Conservation (phyloP, 2,113 vertebrate species). For the Rhegmatorhina hoffmannsi region DNA sequence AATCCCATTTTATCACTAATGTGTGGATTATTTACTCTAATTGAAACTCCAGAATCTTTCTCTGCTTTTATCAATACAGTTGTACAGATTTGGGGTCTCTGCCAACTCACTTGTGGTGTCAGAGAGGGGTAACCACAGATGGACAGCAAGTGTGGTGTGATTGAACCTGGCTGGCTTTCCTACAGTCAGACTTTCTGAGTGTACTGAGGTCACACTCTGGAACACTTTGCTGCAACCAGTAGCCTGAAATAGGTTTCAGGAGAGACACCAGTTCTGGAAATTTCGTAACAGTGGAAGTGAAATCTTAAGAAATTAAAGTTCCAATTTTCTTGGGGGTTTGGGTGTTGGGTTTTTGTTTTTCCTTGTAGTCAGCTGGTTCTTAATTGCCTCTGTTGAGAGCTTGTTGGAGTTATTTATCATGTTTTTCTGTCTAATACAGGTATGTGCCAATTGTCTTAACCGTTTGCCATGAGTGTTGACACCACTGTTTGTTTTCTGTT, state of each 20-base stretch:
- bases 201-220: neutral
- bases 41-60: neutral
- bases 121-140: neutral
- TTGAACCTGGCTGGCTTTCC: neutral
- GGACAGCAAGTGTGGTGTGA: accelerated
- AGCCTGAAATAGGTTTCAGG: neutral
- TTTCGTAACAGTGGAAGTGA: neutral
- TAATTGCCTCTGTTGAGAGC: neutral
- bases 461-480: neutral
- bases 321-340: neutral
- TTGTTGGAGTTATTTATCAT: neutral
- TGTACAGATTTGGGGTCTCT: neutral
- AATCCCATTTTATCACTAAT: neutral
- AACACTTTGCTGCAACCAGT: neutral
- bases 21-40: neutral
- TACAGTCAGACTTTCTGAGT: neutral
- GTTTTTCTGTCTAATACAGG: slow-evolving; percentile 10
- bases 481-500: slow-evolving; percentile 32
- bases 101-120: neutral
- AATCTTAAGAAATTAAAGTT: neutral
- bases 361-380: neutral
- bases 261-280: neutral
- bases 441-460: neutral
- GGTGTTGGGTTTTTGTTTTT: neutral
- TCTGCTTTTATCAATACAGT: neutral